These are phyloP conservation scores for Oreortyx pictus DNA, from an alignment of 2,797 vertebrate species.

Conservation along the genomic window DNA sequence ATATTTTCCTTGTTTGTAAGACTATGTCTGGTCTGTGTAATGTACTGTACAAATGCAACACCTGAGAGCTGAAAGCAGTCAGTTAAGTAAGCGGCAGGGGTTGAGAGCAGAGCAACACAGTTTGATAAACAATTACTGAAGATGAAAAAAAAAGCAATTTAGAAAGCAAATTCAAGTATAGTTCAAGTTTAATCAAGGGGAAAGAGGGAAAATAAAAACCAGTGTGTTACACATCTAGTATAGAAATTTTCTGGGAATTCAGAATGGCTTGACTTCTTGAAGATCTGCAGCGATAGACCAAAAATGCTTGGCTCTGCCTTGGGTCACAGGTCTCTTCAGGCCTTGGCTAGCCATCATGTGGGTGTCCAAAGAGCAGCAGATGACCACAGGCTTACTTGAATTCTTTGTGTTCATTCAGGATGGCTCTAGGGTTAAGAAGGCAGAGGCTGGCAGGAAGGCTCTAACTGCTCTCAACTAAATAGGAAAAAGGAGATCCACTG, in stretches of 20 bases:
- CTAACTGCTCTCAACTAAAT: background rate
- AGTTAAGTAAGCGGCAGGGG: background rate
- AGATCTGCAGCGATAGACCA: background rate
- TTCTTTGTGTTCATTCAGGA: background rate
- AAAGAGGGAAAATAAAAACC: background rate
- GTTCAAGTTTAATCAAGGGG: background rate
- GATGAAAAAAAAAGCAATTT: background rate
- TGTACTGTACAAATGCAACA: background rate
- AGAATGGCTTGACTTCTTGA: background rate
- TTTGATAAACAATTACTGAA: background rate
- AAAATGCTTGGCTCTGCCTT: background rate
- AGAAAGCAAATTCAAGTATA: background rate
- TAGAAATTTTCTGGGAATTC: background rate
- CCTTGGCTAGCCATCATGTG: background rate
- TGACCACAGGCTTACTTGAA: rapidly evolving
- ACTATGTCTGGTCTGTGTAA: background rate
- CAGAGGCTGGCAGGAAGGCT: background rate
- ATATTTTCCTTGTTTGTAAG: background rate
- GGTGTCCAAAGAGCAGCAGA: background rate
- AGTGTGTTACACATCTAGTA: background rate
- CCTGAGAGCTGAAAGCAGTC: background rate
- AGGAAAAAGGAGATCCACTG: background rate
- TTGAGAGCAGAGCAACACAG: background rate
- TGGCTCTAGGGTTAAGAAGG: background rate
- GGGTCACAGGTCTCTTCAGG: background rate